Evolutionary conservation across 1,140 invertebrate species (phyloP).

Genomic region (Panagrolaimus sp.): DNA sequence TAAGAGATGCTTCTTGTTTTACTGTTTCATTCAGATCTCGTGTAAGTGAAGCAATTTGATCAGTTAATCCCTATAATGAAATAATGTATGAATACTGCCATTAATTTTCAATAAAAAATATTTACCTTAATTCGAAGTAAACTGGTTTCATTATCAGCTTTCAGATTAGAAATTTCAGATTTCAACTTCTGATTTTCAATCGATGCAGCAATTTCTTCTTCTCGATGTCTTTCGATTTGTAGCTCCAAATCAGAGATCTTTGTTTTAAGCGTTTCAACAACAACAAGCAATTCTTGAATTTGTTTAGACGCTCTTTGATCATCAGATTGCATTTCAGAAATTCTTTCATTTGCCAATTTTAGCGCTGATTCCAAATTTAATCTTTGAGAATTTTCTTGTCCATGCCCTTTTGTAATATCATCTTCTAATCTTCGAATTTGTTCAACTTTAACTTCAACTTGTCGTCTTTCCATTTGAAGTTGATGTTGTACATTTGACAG

Average conservation of each 20-base stretch:
- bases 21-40: neutral
- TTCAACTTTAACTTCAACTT: neutral
- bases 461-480: neutral
- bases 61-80: neutral
- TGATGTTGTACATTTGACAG: no score
- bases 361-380: neutral
- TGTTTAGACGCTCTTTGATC: neutral
- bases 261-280: neutral
- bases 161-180: neutral
- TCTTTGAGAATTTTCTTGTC: neutral
- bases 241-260: neutral
- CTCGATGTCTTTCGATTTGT: neutral
- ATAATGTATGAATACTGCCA: neutral
- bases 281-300: neutral
- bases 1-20: neutral
- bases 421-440: neutral
- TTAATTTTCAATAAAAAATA: neutral
- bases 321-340: neutral
- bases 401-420: neutral
- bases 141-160: neutral
- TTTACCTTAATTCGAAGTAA: slow-evolving; percentile 1
- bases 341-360: neutral
- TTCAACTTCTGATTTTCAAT: neutral
- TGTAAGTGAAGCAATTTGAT: neutral
- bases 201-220: neutral